Percentiles rank a stretch among this genome's conserved stretches.
phyloP scores from a whole-genome alignment of 2,888 invertebrate species.

The Ypsolopha sequella region DNA sequence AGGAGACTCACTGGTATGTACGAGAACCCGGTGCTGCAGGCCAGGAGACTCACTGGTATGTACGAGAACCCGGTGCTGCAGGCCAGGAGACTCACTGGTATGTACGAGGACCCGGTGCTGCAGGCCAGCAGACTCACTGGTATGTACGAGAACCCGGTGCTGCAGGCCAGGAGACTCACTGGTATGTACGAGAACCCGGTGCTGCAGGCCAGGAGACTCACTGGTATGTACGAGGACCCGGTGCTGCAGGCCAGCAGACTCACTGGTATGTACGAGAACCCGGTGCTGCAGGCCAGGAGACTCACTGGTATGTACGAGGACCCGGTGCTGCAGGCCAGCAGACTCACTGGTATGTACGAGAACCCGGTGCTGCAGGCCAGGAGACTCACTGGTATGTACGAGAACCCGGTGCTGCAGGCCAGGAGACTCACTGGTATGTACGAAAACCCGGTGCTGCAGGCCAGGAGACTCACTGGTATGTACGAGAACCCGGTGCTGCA shows the following conservation, averaged over 20 bases:
- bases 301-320: constrained; percentile 87
- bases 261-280: constrained; percentile 90
- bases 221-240: constrained; percentile 93
- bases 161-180: constrained; percentile 77
- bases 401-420: constrained; percentile 94
- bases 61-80: constrained; percentile 97
- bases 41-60: constrained; percentile 70
- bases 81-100: constrained; percentile 73
- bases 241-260: constrained; percentile 82
- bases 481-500: constrained; percentile 97
- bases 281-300: constrained; percentile 85
- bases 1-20: constrained; percentile 75
- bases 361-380: constrained; percentile 93
- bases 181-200: constrained; percentile 96
- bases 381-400: constrained; percentile 77
- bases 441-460: constrained; percentile 95
- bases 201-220: constrained; percentile 77
- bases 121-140: constrained; percentile 76
- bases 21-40: constrained; percentile 95
- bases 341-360: constrained; percentile 81
- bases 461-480: constrained; percentile 70
- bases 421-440: constrained; percentile 75
- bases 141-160: constrained; percentile 96
- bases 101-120: constrained; percentile 96
- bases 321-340: constrained; percentile 88